Evolutionary conservation across 2,113 vertebrate genomes (phyloP), one percentile per base, ranked within the genome.

Genomic region (Gasterosteus nipponicus): DNA sequence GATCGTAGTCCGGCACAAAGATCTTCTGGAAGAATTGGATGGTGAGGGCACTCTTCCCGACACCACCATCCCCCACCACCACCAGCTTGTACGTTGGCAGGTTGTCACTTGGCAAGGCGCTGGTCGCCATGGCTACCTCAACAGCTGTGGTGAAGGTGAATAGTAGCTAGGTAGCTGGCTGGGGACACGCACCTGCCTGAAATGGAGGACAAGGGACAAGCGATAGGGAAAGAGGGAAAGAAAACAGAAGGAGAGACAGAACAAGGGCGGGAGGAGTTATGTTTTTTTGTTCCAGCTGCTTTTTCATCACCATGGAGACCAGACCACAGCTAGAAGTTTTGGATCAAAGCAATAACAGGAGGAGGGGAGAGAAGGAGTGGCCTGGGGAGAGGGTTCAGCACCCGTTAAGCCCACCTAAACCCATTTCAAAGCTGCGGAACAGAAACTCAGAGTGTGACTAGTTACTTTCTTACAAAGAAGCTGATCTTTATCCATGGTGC

Each of bases 11-110:
- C 0, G 97, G 97, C 89, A 99, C 98, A 62, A 99, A 99, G 88
- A 99, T 99, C 95, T 99, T 99, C 94, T 99, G 98, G 93, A 99
- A 99, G 87, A 99, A 99, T 81, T 99, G 98, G 87, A 99, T 99
- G 89, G 98, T 99, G 89, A 99, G 96, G 16, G 98, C 98, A 0
- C 97, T 99, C 92, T 99, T 99, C 73, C 98, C 97, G 65, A 99
- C 98, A 0, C 98, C 98, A 0, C 97, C 98, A 3, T 99, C 98
- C 61, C 98, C 98, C 87, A 99, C 98, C 83, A 99, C 98, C 87
- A 99, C 98, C 89, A 99, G 94, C 90, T 99, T 99, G 89, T 99
- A 99, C 0, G 97, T 99, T 82, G 97, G 97, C 73, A 99, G 96
- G 91, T 99, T 99, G 92, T 99, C 97, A 3, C 97, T 97, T 92